Percentiles rank a stretch among this genome's conserved stretches.
phyloP scores from a whole-genome alignment of 2,888 invertebrate genomes.

The Eurois occulta region DNA sequence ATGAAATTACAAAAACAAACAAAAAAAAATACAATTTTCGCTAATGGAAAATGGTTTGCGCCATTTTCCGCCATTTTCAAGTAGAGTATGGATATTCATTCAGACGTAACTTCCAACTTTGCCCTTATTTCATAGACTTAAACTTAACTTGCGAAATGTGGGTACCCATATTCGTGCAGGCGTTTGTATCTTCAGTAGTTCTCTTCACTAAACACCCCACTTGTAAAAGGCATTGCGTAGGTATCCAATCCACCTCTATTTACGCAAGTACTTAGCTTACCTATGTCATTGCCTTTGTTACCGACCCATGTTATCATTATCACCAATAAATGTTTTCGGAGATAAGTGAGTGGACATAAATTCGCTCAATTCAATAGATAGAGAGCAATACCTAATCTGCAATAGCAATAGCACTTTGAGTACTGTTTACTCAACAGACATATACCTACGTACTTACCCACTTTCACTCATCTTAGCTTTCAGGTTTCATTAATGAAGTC shows the following conservation, averaged over 20 bases:
- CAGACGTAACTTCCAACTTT: no score
- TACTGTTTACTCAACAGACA: background rate
- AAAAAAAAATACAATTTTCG: no score
- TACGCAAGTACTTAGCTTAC: background rate
- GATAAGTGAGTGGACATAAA: slow-evolving; percentile 16
- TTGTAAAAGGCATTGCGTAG: background rate
- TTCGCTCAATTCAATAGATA: slow-evolving; percentile 17
- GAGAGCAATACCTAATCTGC: slow-evolving; percentile 11
- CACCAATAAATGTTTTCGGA: slow-evolving; percentile 38
- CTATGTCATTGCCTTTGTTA: slow-evolving; percentile 24
- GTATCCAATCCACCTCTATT: background rate
- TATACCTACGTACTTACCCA: background rate
- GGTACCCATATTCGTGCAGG: no score
- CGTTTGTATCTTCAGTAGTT: no score
- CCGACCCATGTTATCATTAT: slow-evolving; percentile 30
- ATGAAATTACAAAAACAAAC: no score
- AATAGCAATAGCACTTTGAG: background rate
- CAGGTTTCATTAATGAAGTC: background rate
- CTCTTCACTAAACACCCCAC: background rate
- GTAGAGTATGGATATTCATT: no score
- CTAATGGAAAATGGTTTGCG: no score
- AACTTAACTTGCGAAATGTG: no score
- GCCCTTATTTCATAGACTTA: no score
- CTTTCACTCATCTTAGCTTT: background rate
- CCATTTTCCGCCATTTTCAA: no score